Percentiles rank a stretch among this genome's conserved stretches.
Evolutionary conservation across 2,113 vertebrate species (phyloP).

Genomic region (Macaca nemestrina): DNA sequence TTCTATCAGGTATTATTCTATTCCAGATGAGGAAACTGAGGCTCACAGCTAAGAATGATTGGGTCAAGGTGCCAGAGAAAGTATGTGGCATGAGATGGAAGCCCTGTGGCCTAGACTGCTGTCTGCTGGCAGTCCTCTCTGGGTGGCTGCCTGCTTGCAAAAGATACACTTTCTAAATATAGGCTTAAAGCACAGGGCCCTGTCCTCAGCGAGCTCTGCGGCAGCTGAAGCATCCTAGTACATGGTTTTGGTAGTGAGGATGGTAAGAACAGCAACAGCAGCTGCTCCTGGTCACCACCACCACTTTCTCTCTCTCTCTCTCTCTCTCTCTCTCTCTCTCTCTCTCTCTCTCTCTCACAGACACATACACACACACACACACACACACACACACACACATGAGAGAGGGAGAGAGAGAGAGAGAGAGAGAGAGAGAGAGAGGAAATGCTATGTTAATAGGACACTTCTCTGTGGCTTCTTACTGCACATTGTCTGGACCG

Average conservation of each 20-base stretch:
- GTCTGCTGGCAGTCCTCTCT: not conserved
- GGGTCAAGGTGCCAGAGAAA: not conserved
- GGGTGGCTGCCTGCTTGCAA: not conserved
- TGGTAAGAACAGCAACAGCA: not conserved
- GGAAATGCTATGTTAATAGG: not conserved
- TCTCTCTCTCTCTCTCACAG: too few relatives aligned
- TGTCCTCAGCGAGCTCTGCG: not conserved
- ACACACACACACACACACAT: too few relatives aligned
- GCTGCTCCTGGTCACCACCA: not conserved
- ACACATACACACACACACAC: too few relatives aligned
- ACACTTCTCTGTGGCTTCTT: not conserved
- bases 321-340: too few relatives aligned
- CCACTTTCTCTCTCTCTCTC: not conserved
- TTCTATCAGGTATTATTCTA: not conserved
- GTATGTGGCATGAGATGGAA: not conserved
- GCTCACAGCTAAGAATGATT: not conserved
- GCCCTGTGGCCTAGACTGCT: not conserved
- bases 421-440: not conserved
- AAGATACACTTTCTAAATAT: not conserved
- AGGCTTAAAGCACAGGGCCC: not conserved
- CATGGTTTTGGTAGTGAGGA: not conserved
- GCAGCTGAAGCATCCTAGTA: not conserved
- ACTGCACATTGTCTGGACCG: not conserved
- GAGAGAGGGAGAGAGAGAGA: not conserved
- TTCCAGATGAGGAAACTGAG: constrained; percentile 68